Conservation (phyloP, 2,888 invertebrate species). For the Choreutis nemorana region DNA sequence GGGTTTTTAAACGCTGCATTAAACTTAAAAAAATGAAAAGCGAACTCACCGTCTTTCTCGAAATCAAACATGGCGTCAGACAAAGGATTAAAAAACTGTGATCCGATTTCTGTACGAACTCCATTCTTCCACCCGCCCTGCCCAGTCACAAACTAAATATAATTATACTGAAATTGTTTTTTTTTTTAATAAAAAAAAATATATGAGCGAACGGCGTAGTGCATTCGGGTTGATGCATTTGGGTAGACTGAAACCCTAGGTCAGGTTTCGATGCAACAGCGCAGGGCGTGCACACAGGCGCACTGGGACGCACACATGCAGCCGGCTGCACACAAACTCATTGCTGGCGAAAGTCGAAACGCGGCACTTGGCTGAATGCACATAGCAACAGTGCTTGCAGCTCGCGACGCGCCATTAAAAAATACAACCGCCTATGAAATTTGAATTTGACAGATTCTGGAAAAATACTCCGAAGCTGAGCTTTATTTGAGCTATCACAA, state of each 20-base stretch:
- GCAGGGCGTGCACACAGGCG: constrained; percentile 18
- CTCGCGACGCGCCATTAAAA: too few relatives aligned
- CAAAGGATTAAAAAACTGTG: constrained; percentile 21
- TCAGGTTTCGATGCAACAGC: constrained; percentile 21
- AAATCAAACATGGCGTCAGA: constrained; percentile 32
- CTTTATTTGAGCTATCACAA: too few relatives aligned
- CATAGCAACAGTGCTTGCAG: constrained; percentile 25
- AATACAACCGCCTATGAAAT: too few relatives aligned
- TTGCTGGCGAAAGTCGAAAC: constrained; percentile 21
- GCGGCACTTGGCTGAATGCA: constrained; percentile 19
- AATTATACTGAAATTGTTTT: too few relatives aligned
- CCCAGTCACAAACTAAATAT: too few relatives aligned
- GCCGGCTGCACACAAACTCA: constrained; percentile 7
- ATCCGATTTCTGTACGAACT: constrained; percentile 12
- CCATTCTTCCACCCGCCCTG: too few relatives aligned
- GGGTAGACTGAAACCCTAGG: constrained; percentile 29
- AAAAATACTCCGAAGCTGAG: too few relatives aligned
- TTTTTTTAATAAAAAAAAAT: too few relatives aligned
- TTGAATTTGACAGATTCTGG: too few relatives aligned
- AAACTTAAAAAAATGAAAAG: too few relatives aligned
- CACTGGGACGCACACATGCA: constrained; percentile 13
- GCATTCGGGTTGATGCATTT: constrained; percentile 24
- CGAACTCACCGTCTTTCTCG: constrained; percentile 26
- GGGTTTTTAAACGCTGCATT: too few relatives aligned
- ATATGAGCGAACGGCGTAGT: too few relatives aligned